phyloP scores from a whole-genome alignment of 2,113 vertebrate species.

The Brachypodius melanocephalos region DNA sequence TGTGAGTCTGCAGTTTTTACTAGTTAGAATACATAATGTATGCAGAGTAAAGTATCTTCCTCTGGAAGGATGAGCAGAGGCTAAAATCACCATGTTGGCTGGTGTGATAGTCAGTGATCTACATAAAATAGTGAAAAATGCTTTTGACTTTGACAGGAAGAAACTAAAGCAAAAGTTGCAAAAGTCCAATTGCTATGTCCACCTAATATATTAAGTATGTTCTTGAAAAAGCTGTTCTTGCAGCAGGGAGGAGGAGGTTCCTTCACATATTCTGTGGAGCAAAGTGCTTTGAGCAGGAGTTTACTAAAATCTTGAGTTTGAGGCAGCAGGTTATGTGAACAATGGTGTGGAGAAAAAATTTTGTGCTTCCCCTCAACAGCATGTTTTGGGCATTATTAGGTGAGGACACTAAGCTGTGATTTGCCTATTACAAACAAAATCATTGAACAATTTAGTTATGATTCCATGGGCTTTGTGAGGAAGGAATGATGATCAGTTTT shows the following conservation, averaged over 20 bases:
- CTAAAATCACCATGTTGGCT: not conserved
- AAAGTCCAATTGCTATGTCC: not conserved
- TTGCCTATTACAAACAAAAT: not conserved
- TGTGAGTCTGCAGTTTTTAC: not conserved
- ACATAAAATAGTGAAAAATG: not conserved
- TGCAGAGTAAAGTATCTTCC: not conserved
- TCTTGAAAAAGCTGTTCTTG: not conserved
- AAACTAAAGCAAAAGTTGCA: not conserved
- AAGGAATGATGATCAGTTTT: not conserved
- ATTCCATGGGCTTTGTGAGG: not conserved
- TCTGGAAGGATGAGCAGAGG: not conserved
- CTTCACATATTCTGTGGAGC: not conserved
- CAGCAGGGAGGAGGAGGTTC: not conserved
- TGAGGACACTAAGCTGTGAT: not conserved
- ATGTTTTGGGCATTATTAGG: not conserved
- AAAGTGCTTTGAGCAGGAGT: not conserved
- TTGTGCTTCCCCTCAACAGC: not conserved
- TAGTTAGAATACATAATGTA: not conserved
- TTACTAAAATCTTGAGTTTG: not conserved
- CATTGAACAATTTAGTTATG: not conserved
- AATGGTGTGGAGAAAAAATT: rapidly evolving
- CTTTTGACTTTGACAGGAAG: not conserved
- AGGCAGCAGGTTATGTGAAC: not conserved
- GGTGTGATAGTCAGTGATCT: not conserved
- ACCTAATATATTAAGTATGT: not conserved